phyloP scores from a whole-genome alignment of 2,797 vertebrate species.

The Ceryle rudis region DNA sequence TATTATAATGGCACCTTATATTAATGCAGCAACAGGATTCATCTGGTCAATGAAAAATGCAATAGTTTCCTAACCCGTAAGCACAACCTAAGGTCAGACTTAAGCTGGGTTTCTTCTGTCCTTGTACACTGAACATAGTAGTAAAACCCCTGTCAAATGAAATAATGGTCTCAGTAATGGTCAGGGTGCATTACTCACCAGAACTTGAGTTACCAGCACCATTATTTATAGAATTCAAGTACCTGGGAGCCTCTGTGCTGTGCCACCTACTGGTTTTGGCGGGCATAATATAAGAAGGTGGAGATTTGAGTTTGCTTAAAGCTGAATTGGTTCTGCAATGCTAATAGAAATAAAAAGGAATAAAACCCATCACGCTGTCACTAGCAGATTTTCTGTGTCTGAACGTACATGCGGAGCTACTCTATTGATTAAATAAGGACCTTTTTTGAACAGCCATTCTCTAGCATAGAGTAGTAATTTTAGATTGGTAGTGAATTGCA shows the following conservation, averaged over 20 bases:
- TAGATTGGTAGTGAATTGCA: not conserved
- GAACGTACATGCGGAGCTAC: not conserved
- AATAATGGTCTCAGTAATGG: not conserved
- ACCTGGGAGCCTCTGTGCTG: not conserved
- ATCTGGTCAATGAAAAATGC: not conserved
- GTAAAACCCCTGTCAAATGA: not conserved
- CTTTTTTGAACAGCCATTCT: slow-evolving; percentile 7
- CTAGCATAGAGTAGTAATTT: not conserved
- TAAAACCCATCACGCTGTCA: not conserved
- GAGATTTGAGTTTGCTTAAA: slow-evolving; percentile 3
- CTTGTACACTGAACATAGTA: not conserved
- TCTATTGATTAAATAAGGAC: slow-evolving; percentile 28
- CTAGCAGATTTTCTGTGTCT: not conserved
- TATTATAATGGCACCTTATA: not conserved
- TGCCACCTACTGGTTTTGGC: not conserved
- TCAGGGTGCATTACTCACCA: not conserved
- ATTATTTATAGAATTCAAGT: not conserved
- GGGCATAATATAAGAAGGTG: not conserved
- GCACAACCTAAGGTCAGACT: not conserved
- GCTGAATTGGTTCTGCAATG: not conserved
- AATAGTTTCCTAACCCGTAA: not conserved
- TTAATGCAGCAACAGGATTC: not conserved
- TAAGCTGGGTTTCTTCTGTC: not conserved
- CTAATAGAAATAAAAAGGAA: slow-evolving; percentile 33
- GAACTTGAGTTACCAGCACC: not conserved